A percentile compares a stretch with the other conserved stretches of the same genome.
Conservation (phyloP, 2,113 vertebrate genomes). For the Vulpes ferrilata region DNA sequence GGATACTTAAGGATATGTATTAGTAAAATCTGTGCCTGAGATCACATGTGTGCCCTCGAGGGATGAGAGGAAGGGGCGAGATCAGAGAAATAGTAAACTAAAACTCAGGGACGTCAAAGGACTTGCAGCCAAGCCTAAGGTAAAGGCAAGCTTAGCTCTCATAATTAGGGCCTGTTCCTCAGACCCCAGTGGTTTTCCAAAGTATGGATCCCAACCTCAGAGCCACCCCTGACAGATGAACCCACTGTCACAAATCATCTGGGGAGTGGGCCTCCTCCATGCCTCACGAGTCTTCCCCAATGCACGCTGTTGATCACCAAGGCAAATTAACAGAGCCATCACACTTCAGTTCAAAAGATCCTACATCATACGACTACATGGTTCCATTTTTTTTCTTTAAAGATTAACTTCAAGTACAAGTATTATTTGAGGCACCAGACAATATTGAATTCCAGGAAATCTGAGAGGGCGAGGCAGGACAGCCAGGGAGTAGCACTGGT, state of each 20-base stretch:
- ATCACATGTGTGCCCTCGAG: neutral
- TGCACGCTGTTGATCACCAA: accelerated
- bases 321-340: neutral
- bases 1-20: too few relatives aligned
- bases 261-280: neutral
- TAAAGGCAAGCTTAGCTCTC: neutral
- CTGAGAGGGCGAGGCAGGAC: conserved; percentile 73
- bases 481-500: conserved; percentile 79
- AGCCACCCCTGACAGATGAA: neutral
- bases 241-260: neutral
- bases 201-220: neutral
- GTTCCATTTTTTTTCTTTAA: neutral
- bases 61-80: neutral
- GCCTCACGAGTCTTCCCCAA: neutral
- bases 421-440: conserved; percentile 79
- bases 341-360: neutral
- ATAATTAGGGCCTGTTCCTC: neutral
- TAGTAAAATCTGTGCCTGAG: neutral
- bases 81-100: accelerated
- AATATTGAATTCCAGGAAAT: conserved; percentile 85
- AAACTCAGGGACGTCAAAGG: neutral
- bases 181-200: neutral
- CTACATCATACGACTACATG: neutral
- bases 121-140: neutral
- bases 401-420: conserved; percentile 59